phyloP scores from a whole-genome alignment of 2,888 invertebrate species.

The Caenorhabditis sp. region DNA sequence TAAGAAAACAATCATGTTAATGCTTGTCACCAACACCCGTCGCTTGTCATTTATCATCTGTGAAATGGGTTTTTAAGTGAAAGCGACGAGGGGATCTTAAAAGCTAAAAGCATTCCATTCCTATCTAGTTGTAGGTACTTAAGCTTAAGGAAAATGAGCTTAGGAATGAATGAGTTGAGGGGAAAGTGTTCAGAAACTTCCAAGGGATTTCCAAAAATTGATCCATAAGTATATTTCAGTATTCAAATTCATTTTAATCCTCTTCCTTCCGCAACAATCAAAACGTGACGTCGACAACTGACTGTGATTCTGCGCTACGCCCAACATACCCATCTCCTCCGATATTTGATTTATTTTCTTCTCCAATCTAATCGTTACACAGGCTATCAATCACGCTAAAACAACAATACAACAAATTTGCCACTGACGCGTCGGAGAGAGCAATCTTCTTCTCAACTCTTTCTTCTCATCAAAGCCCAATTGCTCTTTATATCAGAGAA shows the following conservation, averaged over 20 bases:
- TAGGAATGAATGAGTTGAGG: neutral
- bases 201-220: too few relatives aligned
- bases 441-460: slow-evolving; percentile 34
- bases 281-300: slow-evolving; percentile 49
- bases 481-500: neutral
- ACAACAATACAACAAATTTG: slow-evolving; percentile 70
- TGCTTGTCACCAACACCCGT: slow-evolving; percentile 56
- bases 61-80: slow-evolving; percentile 49
- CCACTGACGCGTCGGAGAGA: slow-evolving; percentile 54
- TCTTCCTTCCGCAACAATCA: slow-evolving; percentile 34
- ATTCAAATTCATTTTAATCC: slow-evolving; percentile 17
- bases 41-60: slow-evolving; percentile 60
- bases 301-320: slow-evolving; percentile 45
- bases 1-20: slow-evolving; percentile 66
- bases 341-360: slow-evolving; percentile 64
- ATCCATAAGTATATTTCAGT: too few relatives aligned
- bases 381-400: slow-evolving; percentile 67
- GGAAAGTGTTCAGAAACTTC: too few relatives aligned
- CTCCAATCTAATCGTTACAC: slow-evolving; percentile 65
- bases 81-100: slow-evolving; percentile 25
- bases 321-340: slow-evolving; percentile 6
- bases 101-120: slow-evolving; percentile 50
- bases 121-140: slow-evolving; percentile 3
- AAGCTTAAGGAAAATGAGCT: neutral
- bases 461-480: slow-evolving; percentile 55